phyloP scores from a whole-genome alignment of 2,113 vertebrate genomes.

The Halcyon malimbica region DNA sequence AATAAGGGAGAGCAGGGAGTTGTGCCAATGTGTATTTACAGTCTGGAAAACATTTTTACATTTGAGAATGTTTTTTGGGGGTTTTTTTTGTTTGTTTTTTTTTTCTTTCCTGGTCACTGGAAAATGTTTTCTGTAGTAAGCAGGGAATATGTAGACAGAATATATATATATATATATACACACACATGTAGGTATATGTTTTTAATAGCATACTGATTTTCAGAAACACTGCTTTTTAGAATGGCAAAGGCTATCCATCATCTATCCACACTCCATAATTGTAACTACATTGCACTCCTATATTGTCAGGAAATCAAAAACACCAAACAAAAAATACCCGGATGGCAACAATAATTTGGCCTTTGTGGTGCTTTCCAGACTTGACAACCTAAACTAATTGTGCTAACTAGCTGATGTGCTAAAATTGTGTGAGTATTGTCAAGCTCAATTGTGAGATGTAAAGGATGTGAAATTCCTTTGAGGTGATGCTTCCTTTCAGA shows the following conservation, averaged over 20 bases:
- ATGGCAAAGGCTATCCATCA: rapidly evolving
- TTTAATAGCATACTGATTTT: background rate
- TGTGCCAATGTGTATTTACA: background rate
- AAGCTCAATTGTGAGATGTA: background rate
- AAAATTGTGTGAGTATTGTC: background rate
- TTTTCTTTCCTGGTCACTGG: background rate
- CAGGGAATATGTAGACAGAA: background rate
- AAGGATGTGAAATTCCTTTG: background rate
- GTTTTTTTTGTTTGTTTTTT: too few species aligned
- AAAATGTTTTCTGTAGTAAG: background rate
- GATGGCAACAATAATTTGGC: background rate
- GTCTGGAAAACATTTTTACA: background rate
- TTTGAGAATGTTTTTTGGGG: background rate
- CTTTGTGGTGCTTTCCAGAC: background rate
- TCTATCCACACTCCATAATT: background rate
- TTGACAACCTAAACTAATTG: background rate
- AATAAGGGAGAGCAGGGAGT: background rate
- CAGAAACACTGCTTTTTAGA: background rate
- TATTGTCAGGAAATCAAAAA: background rate
- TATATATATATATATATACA: too few species aligned
- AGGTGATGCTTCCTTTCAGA: background rate
- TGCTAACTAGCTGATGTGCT: background rate
- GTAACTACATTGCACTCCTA: background rate
- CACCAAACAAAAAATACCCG: background rate
- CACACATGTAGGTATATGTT: background rate